Conservation (phyloP, 1,140 invertebrate genomes). For the Steinernema khuongi region DNA sequence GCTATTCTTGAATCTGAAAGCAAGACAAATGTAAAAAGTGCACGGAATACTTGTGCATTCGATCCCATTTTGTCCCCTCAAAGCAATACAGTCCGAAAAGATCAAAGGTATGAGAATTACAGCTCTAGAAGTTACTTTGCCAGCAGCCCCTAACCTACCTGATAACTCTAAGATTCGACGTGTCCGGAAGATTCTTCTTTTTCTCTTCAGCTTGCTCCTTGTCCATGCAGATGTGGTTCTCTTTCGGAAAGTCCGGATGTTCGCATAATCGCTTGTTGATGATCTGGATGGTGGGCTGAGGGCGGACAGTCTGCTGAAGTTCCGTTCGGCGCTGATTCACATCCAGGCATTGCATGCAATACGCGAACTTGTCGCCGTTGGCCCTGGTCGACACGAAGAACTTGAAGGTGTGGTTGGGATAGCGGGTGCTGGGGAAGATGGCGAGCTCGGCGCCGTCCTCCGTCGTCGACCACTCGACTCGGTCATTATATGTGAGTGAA, state of each 20-base stretch:
- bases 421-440: background rate
- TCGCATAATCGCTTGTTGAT: background rate
- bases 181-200: background rate
- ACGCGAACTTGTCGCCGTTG: background rate
- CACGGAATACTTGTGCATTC: too few relatives aligned
- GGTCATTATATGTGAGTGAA: background rate
- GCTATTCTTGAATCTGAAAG: background rate
- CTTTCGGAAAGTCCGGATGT: background rate
- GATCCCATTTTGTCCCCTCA: too few relatives aligned
- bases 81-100: too few relatives aligned
- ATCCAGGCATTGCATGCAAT: conserved; percentile 2
- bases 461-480: background rate
- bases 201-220: background rate
- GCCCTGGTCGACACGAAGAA: background rate
- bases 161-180: background rate
- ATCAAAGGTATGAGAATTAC: too few relatives aligned
- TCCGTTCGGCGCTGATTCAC: background rate
- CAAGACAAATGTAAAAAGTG: too few relatives aligned
- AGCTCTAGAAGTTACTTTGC: too few relatives aligned
- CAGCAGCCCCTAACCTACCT: background rate
- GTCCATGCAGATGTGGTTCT: background rate
- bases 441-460: background rate
- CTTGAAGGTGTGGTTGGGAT: background rate
- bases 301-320: background rate
- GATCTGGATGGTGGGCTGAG: background rate